Conservation (phyloP, 2,113 vertebrate genomes). For the Menidia beryllina region DNA sequence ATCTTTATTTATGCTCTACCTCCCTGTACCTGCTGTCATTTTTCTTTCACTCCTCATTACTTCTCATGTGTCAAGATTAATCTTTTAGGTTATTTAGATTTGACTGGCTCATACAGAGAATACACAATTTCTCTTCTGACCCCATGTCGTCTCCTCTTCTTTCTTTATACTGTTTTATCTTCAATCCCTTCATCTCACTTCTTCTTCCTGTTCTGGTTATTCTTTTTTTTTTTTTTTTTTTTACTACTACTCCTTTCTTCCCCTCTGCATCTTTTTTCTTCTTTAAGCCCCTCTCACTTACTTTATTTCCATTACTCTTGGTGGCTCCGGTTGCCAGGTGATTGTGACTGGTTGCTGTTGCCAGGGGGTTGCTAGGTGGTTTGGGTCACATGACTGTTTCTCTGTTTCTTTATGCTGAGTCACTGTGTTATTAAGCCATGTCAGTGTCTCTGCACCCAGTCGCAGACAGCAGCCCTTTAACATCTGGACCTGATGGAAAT, state of each 20-base stretch:
- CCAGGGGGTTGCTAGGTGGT: slow-evolving; percentile 9
- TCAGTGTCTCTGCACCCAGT: background rate
- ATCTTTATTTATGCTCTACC: no score
- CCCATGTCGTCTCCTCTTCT: background rate
- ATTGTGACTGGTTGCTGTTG: slow-evolving; percentile 14
- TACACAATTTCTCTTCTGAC: no score
- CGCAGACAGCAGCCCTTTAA: no score
- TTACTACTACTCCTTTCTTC: no score
- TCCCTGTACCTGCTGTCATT: no score
- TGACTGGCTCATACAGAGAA: no score
- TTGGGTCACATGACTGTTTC: slow-evolving; percentile 10
- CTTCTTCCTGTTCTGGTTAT: background rate
- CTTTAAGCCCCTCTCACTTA: background rate
- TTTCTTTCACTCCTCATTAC: no score
- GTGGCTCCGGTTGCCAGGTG: slow-evolving; percentile 15
- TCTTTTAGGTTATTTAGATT: no score
- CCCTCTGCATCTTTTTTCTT: background rate
- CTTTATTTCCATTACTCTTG: background rate
- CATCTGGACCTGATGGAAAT: no score
- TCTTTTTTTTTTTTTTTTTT: background rate
- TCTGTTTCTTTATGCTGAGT: slow-evolving; percentile 15
- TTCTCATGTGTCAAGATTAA: no score
- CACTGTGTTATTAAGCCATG: slow-evolving; percentile 1
- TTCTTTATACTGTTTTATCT: background rate
- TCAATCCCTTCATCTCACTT: no score